Evolutionary conservation across 2,113 vertebrate genomes (phyloP).

Genomic region (Nothobranchius kuhntae): DNA sequence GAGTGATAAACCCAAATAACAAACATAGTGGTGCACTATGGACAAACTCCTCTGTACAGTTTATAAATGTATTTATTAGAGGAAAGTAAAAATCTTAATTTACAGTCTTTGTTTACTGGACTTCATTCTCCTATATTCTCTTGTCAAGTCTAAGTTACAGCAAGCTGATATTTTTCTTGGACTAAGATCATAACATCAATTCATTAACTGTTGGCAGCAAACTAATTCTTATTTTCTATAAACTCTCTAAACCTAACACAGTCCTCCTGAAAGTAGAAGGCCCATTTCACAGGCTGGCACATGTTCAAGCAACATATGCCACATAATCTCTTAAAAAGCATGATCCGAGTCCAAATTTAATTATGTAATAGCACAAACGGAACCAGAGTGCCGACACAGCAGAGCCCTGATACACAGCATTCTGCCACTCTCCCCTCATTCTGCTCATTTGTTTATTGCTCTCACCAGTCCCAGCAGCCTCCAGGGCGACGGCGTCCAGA

Average conservation of each 20-base stretch:
- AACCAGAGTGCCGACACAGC: constrained; percentile 92
- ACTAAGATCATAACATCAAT: constrained; percentile 83
- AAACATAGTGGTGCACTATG: too few relatives aligned
- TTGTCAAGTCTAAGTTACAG: constrained; percentile 78
- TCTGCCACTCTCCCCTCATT: constrained; percentile 73
- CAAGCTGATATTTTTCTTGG: constrained; percentile 72
- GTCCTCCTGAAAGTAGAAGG: constrained; percentile 75
- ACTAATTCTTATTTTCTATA: constrained; percentile 81
- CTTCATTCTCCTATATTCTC: constrained; percentile 55
- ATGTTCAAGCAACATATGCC: constrained; percentile 94
- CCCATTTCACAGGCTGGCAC: constrained; percentile 84
- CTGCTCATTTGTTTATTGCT: constrained; percentile 77
- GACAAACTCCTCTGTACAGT: constrained; percentile 16
- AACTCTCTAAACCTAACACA: constrained; percentile 81
- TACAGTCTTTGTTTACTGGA: constrained; percentile 67
- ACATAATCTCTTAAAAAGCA: constrained; percentile 96
- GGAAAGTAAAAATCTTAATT: constrained; percentile 61
- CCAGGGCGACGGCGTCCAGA: constrained; percentile 42
- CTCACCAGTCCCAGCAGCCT: constrained; percentile 65
- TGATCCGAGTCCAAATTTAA: constrained; percentile 92
- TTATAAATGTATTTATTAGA: constrained; percentile 58
- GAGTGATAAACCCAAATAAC: constrained; percentile 11
- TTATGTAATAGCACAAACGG: constrained; percentile 96
- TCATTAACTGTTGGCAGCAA: constrained; percentile 82
- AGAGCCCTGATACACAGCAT: constrained; percentile 78